Conservation (phyloP, 2,113 vertebrate species). For the Eudyptes chrysolophus region DNA sequence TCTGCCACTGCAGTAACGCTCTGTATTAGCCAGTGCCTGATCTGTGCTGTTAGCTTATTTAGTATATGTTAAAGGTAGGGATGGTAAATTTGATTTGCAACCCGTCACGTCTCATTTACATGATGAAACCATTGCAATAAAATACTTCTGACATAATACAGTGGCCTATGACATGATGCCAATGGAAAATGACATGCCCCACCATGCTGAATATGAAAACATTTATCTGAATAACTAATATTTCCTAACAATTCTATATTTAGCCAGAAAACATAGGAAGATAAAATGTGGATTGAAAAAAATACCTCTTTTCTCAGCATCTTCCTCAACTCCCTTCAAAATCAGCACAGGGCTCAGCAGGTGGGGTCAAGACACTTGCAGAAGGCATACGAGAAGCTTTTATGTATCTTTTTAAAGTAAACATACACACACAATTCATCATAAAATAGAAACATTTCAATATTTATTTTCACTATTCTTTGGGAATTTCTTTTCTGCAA, state of each 20-base stretch:
- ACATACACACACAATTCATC: not conserved
- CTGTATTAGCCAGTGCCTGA: not conserved
- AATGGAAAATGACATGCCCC: constrained; percentile 27
- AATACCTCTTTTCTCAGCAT: not conserved
- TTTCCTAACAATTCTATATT: not conserved
- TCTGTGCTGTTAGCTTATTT: not conserved
- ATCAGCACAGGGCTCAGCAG: not conserved
- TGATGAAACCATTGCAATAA: constrained; percentile 17
- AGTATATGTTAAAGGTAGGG: constrained; percentile 6
- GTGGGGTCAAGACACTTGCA: not conserved
- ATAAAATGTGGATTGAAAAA: not conserved
- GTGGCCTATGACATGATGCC: constrained; percentile 33
- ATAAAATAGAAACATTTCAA: not conserved
- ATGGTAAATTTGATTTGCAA: constrained; percentile 45
- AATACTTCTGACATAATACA: constrained; percentile 52
- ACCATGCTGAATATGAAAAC: constrained; percentile 1
- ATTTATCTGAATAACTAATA: not conserved
- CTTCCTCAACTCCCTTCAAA: not conserved
- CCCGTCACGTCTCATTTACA: not conserved
- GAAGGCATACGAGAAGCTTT: not conserved
- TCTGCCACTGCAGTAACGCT: not conserved
- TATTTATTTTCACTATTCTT: not conserved
- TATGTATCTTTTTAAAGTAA: not conserved
- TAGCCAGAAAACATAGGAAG: not conserved
- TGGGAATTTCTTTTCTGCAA: not conserved